Evolutionary conservation across 1,140 invertebrate genomes (phyloP).

Genomic region (Macrocentrus cingulum): DNA sequence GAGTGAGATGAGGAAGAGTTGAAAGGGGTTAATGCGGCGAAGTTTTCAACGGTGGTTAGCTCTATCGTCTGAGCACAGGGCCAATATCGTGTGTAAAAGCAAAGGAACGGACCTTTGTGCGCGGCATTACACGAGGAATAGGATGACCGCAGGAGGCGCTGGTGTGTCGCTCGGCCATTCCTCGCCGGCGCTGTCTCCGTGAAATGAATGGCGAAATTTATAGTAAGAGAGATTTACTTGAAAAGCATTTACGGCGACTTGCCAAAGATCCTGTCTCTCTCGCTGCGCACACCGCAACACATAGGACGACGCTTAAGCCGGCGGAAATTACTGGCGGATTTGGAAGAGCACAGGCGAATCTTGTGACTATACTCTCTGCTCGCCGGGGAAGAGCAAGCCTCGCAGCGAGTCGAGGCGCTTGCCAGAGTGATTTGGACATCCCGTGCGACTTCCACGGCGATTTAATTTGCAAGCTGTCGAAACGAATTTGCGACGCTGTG

Average conservation of each 20-base stretch:
- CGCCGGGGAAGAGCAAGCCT: background rate
- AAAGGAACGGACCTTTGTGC: background rate
- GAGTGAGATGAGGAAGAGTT: constrained; percentile 8
- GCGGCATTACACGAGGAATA: too few relatives aligned
- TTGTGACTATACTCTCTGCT: constrained; percentile 14
- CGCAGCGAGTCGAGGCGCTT: background rate
- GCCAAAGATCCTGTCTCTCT: constrained; percentile 7
- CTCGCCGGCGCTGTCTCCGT: background rate
- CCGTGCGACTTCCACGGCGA: constrained; percentile 6
- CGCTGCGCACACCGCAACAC: background rate
- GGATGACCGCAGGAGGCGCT: background rate
- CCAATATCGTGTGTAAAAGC: constrained; percentile 18
- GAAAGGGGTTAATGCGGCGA: constrained; percentile 9
- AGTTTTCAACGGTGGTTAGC: constrained; percentile 1
- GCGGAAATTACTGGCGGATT: constrained; percentile 17
- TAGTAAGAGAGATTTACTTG: constrained; percentile 19
- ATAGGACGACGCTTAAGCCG: constrained; percentile 1
- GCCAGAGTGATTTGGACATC: constrained; percentile 16
- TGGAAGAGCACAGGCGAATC: constrained; percentile 7
- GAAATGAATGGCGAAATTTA: constrained; percentile 17
- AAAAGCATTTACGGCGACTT: constrained; percentile 17
- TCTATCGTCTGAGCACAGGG: background rate
- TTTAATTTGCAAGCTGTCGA: constrained; percentile 20
- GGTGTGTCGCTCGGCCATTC: background rate
- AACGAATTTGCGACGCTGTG: constrained; percentile 13